phyloP scores from a whole-genome alignment of 2,888 invertebrate species.

The Rhimphoctona megacephalus region DNA sequence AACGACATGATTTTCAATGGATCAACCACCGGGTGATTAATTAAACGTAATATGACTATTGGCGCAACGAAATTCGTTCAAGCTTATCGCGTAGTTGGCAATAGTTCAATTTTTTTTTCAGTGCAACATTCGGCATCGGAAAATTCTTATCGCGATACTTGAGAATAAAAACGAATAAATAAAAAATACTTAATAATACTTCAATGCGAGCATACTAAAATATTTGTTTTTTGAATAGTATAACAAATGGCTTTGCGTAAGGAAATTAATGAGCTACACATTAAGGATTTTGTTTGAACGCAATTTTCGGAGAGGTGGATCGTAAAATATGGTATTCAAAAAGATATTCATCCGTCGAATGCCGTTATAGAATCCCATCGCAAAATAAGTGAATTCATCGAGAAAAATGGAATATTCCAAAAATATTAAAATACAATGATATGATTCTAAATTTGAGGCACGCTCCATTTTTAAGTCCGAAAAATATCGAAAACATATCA shows the following conservation, averaged over 20 bases:
- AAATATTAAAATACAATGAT: background rate
- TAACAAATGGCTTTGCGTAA: background rate
- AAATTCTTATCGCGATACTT: background rate
- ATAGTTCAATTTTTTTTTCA: no score
- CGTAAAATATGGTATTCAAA: background rate
- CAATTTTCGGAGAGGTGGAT: background rate
- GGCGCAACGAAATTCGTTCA: no score
- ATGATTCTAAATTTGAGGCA: background rate
- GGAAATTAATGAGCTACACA: background rate
- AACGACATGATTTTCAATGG: no score
- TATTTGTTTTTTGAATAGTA: background rate
- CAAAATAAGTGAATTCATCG: background rate
- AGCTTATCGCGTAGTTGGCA: no score
- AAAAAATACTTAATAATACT: background rate
- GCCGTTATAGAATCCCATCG: background rate
- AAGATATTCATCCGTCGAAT: background rate
- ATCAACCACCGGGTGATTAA: no score
- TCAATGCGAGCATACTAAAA: background rate
- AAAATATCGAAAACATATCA: background rate
- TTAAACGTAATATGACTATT: no score
- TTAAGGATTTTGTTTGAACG: background rate
- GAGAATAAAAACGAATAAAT: conserved; percentile 17
- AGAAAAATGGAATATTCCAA: background rate
- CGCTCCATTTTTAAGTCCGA: background rate
- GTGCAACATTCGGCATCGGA: background rate